Conservation (phyloP, 1,140 invertebrate species). For the Drosophila willistoni region DNA sequence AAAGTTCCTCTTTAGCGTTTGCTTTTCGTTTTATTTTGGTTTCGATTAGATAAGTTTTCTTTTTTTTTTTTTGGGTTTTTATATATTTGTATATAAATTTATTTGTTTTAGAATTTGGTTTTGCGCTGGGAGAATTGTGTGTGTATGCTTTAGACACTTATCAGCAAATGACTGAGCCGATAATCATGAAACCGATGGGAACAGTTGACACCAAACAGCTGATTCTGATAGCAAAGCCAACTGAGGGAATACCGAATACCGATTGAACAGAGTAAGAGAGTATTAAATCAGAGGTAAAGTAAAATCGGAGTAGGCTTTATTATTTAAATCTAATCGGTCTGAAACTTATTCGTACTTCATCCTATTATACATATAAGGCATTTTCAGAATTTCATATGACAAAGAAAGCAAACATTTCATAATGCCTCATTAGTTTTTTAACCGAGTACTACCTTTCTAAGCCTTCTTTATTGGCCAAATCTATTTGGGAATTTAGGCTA, state of each 20-base stretch:
- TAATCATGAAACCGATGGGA: neutral
- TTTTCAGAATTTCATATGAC: too few species aligned
- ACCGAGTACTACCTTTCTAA: too few species aligned
- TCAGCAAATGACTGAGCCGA: neutral
- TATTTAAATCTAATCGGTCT: too few species aligned
- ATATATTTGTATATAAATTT: neutral
- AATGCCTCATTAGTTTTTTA: too few species aligned
- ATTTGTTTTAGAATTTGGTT: slow-evolving; percentile 3
- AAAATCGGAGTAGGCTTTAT: too few species aligned
- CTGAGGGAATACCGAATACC: neutral
- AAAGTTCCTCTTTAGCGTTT: neutral
- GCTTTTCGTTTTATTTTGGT: neutral
- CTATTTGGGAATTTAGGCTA: too few species aligned
- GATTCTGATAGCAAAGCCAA: slow-evolving; percentile 1
- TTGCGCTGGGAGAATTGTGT: neutral
- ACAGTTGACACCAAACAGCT: neutral
- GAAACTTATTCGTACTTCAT: too few species aligned
- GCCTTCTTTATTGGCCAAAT: too few species aligned
- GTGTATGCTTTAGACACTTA: neutral
- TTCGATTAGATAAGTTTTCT: neutral
- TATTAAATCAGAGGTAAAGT: too few species aligned
- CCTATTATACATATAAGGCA: too few species aligned
- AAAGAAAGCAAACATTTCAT: too few species aligned
- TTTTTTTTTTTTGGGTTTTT: neutral
- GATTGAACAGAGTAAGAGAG: neutral